Conservation (phyloP, 2,113 vertebrate genomes). For the Scopus umbretta region DNA sequence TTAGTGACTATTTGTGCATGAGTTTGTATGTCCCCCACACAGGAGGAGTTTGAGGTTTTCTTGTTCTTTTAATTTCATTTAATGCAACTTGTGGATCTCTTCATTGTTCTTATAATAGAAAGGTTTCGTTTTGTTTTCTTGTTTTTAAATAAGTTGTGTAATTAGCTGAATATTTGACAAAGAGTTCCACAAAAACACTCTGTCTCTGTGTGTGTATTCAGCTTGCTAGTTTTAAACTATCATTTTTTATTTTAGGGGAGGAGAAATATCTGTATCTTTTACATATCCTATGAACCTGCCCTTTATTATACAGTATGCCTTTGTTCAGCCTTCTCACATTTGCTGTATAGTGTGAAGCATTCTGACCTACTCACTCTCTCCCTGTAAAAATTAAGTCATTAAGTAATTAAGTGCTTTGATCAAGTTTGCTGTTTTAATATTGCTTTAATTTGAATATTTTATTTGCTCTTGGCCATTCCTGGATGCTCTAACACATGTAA, state of each 20-base stretch:
- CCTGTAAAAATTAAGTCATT: background rate
- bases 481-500: background rate
- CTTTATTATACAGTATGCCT: background rate
- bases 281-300: background rate
- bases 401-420: background rate
- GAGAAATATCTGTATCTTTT: background rate
- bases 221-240: background rate
- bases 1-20: background rate
- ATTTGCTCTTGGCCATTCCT: background rate
- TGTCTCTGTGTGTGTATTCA: background rate
- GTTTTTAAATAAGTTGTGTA: background rate
- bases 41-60: background rate
- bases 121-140: background rate
- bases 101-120: background rate
- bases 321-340: background rate
- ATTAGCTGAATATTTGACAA: background rate
- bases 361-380: background rate
- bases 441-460: background rate
- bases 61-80: background rate
- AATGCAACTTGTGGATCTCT: background rate
- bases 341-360: background rate
- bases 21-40: background rate
- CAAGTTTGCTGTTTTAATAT: background rate
- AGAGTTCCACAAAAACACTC: background rate
- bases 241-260: background rate